These are phyloP conservation scores for Halcyon leucocephala DNA, from an alignment of 2,797 vertebrate genomes.

Conservation along the genomic window DNA sequence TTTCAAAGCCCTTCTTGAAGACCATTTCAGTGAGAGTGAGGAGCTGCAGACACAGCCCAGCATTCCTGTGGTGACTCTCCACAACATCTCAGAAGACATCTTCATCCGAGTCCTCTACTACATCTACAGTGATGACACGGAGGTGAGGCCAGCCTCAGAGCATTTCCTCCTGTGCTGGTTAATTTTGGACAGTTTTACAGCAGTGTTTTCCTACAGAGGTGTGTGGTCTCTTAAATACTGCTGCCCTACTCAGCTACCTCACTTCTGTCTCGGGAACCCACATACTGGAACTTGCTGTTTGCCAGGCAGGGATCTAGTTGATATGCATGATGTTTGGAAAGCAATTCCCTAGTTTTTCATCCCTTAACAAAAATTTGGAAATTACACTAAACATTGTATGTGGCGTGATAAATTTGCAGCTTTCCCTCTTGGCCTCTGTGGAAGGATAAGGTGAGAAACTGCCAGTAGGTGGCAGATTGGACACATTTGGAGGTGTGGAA, in stretches of 20 bases:
- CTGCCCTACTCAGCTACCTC: background rate
- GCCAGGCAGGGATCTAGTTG: background rate
- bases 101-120: slow-evolving; percentile 93
- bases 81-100: slow-evolving; percentile 89
- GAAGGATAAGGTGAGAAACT: background rate
- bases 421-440: background rate
- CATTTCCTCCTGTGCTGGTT: background rate
- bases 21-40: slow-evolving; percentile 94
- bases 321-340: background rate
- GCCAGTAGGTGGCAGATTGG: slow-evolving; percentile 65
- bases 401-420: background rate
- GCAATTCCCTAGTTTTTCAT: background rate
- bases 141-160: slow-evolving; percentile 78
- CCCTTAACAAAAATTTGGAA: background rate
- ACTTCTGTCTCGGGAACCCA: background rate
- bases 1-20: slow-evolving; percentile 93
- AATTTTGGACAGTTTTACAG: background rate
- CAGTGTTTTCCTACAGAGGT: background rate
- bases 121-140: slow-evolving; percentile 92
- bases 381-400: background rate
- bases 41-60: slow-evolving; percentile 88
- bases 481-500: background rate
- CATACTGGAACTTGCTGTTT: background rate
- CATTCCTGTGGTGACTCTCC: slow-evolving; percentile 90
- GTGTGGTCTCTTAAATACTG: background rate